Evolutionary conservation across 2,113 vertebrate genomes (phyloP).

Genomic region (Regulus satrapa): DNA sequence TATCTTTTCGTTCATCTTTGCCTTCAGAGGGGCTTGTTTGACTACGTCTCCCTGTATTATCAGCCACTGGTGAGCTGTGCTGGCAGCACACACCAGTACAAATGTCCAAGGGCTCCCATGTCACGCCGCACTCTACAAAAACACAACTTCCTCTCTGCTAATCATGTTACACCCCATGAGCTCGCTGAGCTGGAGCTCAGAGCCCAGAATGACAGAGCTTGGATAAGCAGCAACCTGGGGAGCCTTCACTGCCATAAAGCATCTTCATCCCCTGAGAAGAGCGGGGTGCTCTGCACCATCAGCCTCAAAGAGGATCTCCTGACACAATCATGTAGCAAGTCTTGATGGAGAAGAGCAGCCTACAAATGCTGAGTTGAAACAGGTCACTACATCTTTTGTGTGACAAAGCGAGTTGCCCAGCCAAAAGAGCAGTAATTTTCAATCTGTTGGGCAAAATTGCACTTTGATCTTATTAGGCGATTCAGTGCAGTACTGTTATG

Average conservation of each 20-base stretch:
- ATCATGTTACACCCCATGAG: background rate
- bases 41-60: background rate
- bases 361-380: background rate
- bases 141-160: background rate
- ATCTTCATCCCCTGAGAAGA: background rate
- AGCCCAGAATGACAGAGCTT: background rate
- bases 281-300: accelerated
- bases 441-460: background rate
- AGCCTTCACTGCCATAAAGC: background rate
- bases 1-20: background rate
- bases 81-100: background rate
- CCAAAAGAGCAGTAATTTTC: background rate
- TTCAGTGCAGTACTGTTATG: background rate
- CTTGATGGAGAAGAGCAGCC: background rate
- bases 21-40: background rate
- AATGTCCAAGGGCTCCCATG: accelerated
- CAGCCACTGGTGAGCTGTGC: background rate
- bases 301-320: background rate
- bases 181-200: background rate
- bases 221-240: background rate
- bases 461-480: background rate
- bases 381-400: accelerated
- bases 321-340: background rate
- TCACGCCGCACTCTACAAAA: background rate
- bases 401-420: background rate